Evolutionary conservation across 2,113 vertebrate species (phyloP), one percentile per base, ranked within the genome.

Genomic region (Fulica atra): DNA sequence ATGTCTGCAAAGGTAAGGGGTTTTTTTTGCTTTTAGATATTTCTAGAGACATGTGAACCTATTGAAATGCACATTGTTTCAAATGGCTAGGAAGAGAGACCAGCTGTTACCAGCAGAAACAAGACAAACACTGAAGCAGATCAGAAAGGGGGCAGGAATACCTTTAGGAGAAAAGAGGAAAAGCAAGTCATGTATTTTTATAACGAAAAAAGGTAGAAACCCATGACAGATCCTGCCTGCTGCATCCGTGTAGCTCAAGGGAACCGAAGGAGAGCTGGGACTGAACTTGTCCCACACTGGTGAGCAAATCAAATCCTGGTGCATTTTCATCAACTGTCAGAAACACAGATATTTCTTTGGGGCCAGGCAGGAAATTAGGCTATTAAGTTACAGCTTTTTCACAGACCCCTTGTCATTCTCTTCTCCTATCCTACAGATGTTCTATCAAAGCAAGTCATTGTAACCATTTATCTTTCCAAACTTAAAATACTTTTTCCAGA

Each of bases 361-460:
- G 98, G 96, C 98, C 79, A 95, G 97, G 98, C 98, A 99, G 99
- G 99, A 99, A 99, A 99, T 99, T 97, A 99, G 98, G 98, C 98
- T 99, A 99, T 99, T 99, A 99, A 99, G 98, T 99, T 98, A 98
- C 98, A 98, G 98, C 97, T 98, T 98, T 98, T 98, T 98, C 98
- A 92, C 93, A 97, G 96, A 97, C 94, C 96, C 88, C 96, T 97
- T 96, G 97, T 98, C 98, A 96, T 97, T 98, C 98, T 96, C 95
- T 96, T 95, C 96, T 98, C 92, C 96, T 97, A 97, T 97, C 95
- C 98, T 98, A 98, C 98, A 98, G 98, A 98, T 98, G 97, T 98
- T 98, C 98, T 96, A 99, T 99, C 98, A 99, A 98, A 99, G 98
- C 98, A 98, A 98, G 98, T 98, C 98, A 97, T 98, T 98, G 98